Conservation (phyloP, 2,797 vertebrate genomes). For the Orestias chungarensis region DNA sequence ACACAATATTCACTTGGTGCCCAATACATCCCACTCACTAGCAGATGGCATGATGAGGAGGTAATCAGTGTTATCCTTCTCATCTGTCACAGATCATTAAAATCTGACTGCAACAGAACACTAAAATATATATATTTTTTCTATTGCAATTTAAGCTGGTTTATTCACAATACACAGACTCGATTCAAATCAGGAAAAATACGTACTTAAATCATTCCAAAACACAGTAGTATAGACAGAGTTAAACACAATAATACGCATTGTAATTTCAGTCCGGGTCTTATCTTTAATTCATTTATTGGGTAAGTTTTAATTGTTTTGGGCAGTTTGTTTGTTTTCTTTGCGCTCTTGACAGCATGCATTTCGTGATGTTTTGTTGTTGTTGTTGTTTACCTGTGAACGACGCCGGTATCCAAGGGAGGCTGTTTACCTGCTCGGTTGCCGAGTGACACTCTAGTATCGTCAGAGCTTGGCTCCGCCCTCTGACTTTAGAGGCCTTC, state of each 20-base stretch:
- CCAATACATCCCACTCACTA: background rate
- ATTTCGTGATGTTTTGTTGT: too few species aligned
- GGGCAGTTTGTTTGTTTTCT: background rate
- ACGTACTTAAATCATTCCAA: background rate
- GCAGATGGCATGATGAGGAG: background rate
- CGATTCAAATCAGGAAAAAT: background rate
- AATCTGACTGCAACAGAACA: background rate
- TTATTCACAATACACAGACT: background rate
- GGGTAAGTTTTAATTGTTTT: background rate
- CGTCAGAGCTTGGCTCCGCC: slow-evolving; percentile 72
- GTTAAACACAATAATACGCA: background rate
- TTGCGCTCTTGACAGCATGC: background rate
- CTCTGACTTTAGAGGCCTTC: slow-evolving; percentile 48
- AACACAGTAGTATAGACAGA: background rate
- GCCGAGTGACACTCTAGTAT: slow-evolving; percentile 72
- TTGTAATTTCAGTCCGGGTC: background rate
- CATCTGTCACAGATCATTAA: background rate
- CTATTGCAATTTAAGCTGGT: background rate
- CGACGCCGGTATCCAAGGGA: slow-evolving; percentile 67
- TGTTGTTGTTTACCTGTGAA: slow-evolving; percentile 57
- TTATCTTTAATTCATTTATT: background rate
- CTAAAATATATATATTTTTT: background rate
- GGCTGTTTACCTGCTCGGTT: slow-evolving; percentile 79
- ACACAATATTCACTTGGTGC: background rate
- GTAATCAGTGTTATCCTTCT: background rate